Evolutionary conservation across 2,113 vertebrate genomes (phyloP), one percentile per base, ranked within the genome.

Genomic region (Columbina picui): DNA sequence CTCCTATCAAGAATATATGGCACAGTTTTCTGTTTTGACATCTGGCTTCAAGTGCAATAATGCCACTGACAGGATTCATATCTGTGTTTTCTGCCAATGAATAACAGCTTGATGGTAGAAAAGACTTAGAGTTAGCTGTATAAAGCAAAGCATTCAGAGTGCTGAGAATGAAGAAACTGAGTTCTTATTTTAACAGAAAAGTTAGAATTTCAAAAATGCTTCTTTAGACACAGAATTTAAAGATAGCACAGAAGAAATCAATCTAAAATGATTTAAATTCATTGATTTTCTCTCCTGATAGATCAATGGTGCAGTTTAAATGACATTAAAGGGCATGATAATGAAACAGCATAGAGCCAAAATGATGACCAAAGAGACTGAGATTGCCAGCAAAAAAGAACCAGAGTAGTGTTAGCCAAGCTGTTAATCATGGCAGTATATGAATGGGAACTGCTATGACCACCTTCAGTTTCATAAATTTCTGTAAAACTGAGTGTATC

Each of bases 301-400:
- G 17, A 2, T 59, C 22, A 36, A 5, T 39, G 6, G 4, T 45
- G 19, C 14, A 55, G 30, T 56, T 76, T 59, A 60, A 83, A 41
- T 47, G 2, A 55, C 18, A 47, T 6, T 5, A 80, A 73, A 89
- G 45, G 13, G 0, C 6, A 11, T 14, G 21, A 34, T 38, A 79
- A 61, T 30, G 39, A 74, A 86, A 65, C 3, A 73, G 5, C 12
- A 84, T 7, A 69, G 4, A 56, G 12, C 1, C 45, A 49, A 65
- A 60, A 11, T 14, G 1, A 30, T 16, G 18, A 69, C 6, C 0
- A 0, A 47, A 60, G 3, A 1, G 56, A 47, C 65, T 32, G 14
- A 53, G 4, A 53, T 39, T 75, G 3, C 8, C 18, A 53, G 10
- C 8, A 60, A 39, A 61, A 70, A 69, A 84, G 5, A 38, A 53